These are phyloP conservation scores for Tetrax tetrax DNA, from an alignment of 2,113 vertebrate genomes.

Conservation along the genomic window DNA sequence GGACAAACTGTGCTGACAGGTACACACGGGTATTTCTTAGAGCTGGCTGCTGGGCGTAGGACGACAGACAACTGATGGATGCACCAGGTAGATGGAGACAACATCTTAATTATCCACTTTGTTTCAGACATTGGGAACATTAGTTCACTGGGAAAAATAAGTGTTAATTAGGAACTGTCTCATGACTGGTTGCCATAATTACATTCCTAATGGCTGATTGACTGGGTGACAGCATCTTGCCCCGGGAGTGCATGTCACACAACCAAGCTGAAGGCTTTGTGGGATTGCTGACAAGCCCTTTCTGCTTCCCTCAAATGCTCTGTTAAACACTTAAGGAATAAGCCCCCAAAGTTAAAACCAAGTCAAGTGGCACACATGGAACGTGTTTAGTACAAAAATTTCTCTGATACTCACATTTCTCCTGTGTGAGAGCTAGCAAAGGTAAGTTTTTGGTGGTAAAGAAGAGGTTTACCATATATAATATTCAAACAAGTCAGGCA, in stretches of 20 bases:
- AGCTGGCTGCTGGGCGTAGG: background rate
- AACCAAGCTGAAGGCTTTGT: slow-evolving; percentile 10
- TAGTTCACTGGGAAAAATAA: background rate
- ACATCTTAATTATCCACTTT: background rate
- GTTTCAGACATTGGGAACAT: background rate
- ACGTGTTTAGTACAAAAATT: background rate
- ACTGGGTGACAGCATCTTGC: slow-evolving; percentile 19
- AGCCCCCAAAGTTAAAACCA: background rate
- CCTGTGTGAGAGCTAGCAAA: background rate
- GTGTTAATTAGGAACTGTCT: background rate
- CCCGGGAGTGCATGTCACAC: background rate
- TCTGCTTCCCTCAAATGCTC: slow-evolving; percentile 16
- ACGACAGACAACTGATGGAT: background rate
- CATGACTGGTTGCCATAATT: slow-evolving; percentile 40
- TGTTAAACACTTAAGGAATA: background rate
- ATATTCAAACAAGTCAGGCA: slow-evolving; percentile 32
- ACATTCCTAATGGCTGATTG: background rate
- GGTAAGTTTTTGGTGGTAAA: background rate
- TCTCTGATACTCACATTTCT: background rate
- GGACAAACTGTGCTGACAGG: background rate
- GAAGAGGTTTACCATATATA: background rate
- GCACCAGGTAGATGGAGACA: background rate
- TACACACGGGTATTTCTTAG: background rate
- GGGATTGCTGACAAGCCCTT: slow-evolving; percentile 26
- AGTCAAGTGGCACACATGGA: background rate